A percentile compares a stretch with the other conserved stretches of the same genome.
Conservation (phyloP, 2,113 vertebrate species). For the Hippocampus zosterae region DNA sequence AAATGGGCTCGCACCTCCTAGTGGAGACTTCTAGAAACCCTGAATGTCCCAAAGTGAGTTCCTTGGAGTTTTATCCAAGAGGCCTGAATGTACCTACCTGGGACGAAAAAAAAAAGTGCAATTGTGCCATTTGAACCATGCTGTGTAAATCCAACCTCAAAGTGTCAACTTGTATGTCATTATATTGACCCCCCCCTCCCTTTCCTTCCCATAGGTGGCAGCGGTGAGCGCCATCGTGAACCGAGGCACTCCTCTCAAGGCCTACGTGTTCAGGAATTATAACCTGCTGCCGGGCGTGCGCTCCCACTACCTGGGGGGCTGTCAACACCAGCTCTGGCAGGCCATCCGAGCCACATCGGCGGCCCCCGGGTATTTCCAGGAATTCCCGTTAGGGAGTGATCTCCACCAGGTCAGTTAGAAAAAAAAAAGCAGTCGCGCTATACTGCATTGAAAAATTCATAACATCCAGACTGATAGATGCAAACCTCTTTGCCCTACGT, state of each 20-base stretch:
- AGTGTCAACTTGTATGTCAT: too few relatives aligned
- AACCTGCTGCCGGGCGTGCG: conserved; percentile 84
- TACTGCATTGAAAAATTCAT: background rate
- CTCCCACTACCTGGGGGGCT: conserved; percentile 89
- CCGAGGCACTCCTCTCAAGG: conserved; percentile 85
- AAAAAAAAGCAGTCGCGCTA: background rate
- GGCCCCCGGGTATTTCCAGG: conserved; percentile 92
- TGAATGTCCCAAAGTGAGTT: conserved; percentile 85
- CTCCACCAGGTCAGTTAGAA: conserved; percentile 85
- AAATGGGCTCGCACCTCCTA: conserved; percentile 88
- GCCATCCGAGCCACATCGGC: conserved; percentile 91
- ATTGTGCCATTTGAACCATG: background rate
- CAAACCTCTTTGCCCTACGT: conserved; percentile 17
- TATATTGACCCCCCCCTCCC: too few relatives aligned
- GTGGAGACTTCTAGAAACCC: conserved; percentile 91
- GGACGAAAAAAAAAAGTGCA: background rate
- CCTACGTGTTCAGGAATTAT: conserved; percentile 95
- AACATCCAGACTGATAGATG: background rate
- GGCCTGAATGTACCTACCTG: too few relatives aligned
- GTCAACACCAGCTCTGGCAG: conserved; percentile 92
- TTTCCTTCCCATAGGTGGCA: conserved; percentile 76
- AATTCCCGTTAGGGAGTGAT: conserved; percentile 83
- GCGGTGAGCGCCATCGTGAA: conserved; percentile 93
- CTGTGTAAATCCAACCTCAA: too few relatives aligned
- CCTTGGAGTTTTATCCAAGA: background rate